These are phyloP conservation scores for Sternotherus odoratus DNA, from an alignment of 2,797 vertebrate genomes.

Conservation along the genomic window DNA sequence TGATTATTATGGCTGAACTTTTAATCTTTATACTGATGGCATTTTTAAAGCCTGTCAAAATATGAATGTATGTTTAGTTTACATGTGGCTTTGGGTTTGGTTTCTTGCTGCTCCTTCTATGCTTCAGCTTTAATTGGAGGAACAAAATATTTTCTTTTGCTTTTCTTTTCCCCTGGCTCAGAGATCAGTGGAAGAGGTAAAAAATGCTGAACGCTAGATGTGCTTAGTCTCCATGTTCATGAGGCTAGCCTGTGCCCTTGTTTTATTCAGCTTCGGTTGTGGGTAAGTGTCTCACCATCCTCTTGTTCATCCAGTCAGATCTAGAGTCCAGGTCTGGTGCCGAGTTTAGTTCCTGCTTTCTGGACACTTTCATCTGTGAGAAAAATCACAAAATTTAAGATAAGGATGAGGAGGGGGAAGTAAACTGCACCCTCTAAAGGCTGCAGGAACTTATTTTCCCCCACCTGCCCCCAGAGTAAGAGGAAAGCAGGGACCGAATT, in stretches of 20 bases:
- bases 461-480: accelerated
- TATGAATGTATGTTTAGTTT: not conserved
- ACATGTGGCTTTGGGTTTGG: not conserved
- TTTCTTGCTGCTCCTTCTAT: not conserved
- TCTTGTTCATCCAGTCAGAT: not conserved
- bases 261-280: accelerated
- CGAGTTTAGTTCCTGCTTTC: not conserved
- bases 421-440: not conserved
- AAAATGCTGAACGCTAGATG: not conserved
- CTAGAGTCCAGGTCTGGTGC: not conserved
- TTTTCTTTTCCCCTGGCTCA: not conserved
- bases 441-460: not conserved
- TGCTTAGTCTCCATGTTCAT: not conserved
- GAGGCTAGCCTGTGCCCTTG: not conserved
- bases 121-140: not conserved
- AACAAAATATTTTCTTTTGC: not conserved
- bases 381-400: not conserved
- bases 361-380: not conserved
- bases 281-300: not conserved
- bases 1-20: not conserved
- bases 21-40: not conserved
- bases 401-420: not conserved
- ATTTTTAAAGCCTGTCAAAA: slow-evolving; percentile 1
- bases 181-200: not conserved
- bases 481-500: not conserved